Evolutionary conservation across 1,140 invertebrate species (phyloP).

Genomic region (Drosophila repleta): DNA sequence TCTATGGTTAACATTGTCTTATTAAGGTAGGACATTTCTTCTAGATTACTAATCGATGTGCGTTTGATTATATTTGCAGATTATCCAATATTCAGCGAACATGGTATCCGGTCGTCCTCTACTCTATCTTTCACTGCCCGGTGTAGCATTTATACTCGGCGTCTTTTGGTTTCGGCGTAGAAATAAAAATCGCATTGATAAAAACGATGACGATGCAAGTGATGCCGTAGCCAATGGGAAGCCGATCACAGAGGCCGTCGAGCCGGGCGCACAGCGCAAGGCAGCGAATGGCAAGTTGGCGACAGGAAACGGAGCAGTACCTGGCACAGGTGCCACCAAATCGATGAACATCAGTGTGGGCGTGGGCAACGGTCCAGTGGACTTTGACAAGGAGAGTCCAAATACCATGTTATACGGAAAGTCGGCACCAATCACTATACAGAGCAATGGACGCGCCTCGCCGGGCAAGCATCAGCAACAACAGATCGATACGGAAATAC

Average conservation of each 20-base stretch:
- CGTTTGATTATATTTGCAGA: conserved; percentile 33
- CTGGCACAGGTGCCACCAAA: conserved; percentile 29
- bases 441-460: conserved; percentile 72
- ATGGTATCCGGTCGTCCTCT: conserved; percentile 84
- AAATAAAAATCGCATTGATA: conserved; percentile 83
- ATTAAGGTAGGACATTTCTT: no score
- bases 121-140: conserved; percentile 82
- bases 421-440: conserved; percentile 83
- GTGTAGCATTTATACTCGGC: conserved; percentile 83
- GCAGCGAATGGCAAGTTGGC: conserved; percentile 51
- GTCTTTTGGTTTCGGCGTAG: conserved; percentile 83
- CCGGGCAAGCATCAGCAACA: conserved; percentile 67
- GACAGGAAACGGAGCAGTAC: neutral
- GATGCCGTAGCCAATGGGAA: conserved; percentile 34
- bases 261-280: conserved; percentile 44
- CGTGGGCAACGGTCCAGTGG: conserved; percentile 11
- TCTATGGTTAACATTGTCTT: neutral
- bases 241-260: conserved; percentile 20
- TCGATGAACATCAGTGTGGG: conserved; percentile 67
- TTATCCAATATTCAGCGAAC: conserved; percentile 83
- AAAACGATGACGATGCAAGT: conserved; percentile 61
- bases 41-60: no score
- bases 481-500: conserved; percentile 77
- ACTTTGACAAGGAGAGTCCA: conserved; percentile 64
- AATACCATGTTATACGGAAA: conserved; percentile 75